These are phyloP conservation scores for Akabosia matsudoensis DNA, from an alignment of 1,140 invertebrate genomes.

Conservation along the genomic window DNA sequence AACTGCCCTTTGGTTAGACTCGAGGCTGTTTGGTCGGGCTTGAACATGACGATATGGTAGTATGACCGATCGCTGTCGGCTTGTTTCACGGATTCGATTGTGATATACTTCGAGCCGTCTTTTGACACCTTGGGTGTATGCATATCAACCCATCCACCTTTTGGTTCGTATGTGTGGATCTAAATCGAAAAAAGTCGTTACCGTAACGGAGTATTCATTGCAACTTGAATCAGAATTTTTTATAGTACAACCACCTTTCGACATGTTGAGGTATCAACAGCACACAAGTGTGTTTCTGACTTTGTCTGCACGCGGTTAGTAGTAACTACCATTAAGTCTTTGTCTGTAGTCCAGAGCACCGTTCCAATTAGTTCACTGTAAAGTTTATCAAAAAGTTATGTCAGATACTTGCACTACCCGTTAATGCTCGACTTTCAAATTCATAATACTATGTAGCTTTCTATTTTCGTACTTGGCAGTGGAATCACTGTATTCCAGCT, in stretches of 20 bases:
- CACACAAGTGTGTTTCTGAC: constrained; percentile 60
- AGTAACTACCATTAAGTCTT: constrained; percentile 71
- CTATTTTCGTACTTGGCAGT: neutral
- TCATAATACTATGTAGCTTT: too few relatives aligned
- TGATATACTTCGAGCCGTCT: constrained; percentile 52
- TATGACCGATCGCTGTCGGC: constrained; percentile 56
- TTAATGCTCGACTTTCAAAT: too few relatives aligned
- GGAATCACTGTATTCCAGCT: constrained; percentile 27
- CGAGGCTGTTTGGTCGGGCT: constrained; percentile 58
- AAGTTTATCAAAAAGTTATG: constrained; percentile 53
- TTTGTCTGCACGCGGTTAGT: constrained; percentile 81
- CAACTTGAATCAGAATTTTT: neutral
- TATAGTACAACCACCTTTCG: constrained; percentile 41
- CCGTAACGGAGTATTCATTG: neutral
- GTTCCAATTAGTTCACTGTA: constrained; percentile 59
- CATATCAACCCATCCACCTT: constrained; percentile 68
- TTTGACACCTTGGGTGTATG: constrained; percentile 58
- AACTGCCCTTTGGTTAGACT: constrained; percentile 67
- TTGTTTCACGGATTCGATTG: constrained; percentile 53
- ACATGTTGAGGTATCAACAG: constrained; percentile 42
- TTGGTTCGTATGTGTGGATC: constrained; percentile 48
- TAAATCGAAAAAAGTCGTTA: neutral
- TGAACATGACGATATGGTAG: constrained; percentile 61
- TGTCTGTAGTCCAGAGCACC: constrained; percentile 72
- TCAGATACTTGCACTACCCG: too few relatives aligned